These are phyloP conservation scores for Sarcophaga bullata DNA, from an alignment of 1,140 invertebrate species.

Conservation along the genomic window DNA sequence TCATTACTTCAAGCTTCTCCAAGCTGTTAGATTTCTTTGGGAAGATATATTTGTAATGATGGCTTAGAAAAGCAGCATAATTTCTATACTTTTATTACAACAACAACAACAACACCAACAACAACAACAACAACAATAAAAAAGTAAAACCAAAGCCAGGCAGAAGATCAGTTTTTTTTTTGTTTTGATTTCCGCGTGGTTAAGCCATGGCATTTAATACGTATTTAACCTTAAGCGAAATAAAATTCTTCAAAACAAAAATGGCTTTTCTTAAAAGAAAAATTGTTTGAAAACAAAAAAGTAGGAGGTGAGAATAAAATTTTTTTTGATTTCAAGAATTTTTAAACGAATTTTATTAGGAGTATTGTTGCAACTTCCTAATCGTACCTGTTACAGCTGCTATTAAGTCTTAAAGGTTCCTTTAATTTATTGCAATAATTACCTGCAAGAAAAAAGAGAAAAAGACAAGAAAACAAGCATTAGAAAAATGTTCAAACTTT, in stretches of 20 bases:
- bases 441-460: no score
- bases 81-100: background rate
- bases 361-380: no score
- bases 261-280: background rate
- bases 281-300: background rate
- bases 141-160: background rate
- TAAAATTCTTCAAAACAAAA: background rate
- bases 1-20: no score
- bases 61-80: no score
- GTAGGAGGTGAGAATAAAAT: constrained; percentile 2
- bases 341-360: background rate
- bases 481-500: background rate
- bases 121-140: background rate
- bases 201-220: constrained; percentile 5
- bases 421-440: no score
- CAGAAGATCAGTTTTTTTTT: background rate
- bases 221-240: constrained; percentile 23
- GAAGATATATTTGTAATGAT: no score
- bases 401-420: no score
- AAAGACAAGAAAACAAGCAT: background rate
- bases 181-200: constrained; percentile 19
- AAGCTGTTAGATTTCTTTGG: no score
- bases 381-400: background rate
- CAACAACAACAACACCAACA: background rate
- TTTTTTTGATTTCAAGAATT: background rate